Evolutionary conservation across 2,888 invertebrate genomes (phyloP), one percentile per base, ranked within the genome.

Genomic region (Nasonovia ribisnigri): DNA sequence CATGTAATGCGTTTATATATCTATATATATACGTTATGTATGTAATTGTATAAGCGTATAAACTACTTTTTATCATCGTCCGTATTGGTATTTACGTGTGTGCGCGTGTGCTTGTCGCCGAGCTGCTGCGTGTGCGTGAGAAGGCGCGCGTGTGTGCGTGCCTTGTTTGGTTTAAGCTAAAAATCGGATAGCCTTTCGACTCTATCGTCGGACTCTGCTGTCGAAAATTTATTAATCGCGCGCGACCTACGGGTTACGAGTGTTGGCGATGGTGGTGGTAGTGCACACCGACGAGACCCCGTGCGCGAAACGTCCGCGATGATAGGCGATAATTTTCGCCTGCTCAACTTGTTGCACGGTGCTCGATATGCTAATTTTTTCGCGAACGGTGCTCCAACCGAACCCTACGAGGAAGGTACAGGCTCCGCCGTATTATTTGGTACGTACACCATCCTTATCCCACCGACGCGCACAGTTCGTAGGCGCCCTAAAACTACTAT

Each of bases 181-280:
- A 77, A 77, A 42, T 77, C 77, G 84, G 93, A 93, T 93, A 67
- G 93, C 93, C 93, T 93, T 93, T 93, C 93, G 29, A 90, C 93
- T 93, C 84, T 84, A 90, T 84, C 43, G 42, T 43, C 90, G 48
- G 60, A 48, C 51, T 90, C 43, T 43, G 43, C 46, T 57, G 77
- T 77, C 77, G 87, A 92, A 48, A 92, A 87, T 87, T 87, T 48
- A 77, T 77, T 92, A 57, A 92, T 92, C 87, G 46, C 36, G 8
- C 87, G 60, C 84, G 36, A 77, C 77, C 77, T 77, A 36, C 20
- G 77, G 77, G 36, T 77, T 77, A 20, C 36, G 36, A 67, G 36
- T 6, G 16, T 16, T n/a, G 5, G n/a, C 20, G 20, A 36, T 36
- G 36, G 77, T 77, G 20, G 36, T 36, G 77, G 77, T 36, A 13